Percentiles rank a stretch among this genome's conserved stretches.
phyloP scores from a whole-genome alignment of 2,888 invertebrate genomes.

The Marronus borbonicus region DNA sequence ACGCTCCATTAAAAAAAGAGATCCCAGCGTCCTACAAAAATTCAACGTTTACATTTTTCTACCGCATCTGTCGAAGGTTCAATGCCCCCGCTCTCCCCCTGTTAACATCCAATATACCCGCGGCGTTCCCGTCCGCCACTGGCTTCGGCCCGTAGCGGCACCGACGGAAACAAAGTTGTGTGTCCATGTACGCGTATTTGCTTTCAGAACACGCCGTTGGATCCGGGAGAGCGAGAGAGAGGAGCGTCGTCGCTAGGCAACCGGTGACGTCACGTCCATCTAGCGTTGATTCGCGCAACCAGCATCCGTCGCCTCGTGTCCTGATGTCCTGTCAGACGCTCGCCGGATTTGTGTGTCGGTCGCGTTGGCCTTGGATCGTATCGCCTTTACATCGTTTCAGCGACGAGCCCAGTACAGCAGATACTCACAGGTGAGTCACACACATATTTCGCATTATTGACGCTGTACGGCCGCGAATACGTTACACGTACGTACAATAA shows the following conservation, averaged over 20 bases:
- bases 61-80: background rate
- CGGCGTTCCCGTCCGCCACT: constrained; percentile 29
- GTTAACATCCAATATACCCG: background rate
- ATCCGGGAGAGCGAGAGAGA: constrained; percentile 36
- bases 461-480: background rate
- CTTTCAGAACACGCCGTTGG: constrained; percentile 56
- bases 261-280: constrained; percentile 60
- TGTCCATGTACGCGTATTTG: constrained; percentile 49
- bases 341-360: constrained; percentile 33
- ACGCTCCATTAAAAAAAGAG: background rate
- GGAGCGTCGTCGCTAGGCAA: constrained; percentile 57
- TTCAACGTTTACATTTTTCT: constrained; percentile 9
- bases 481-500: background rate
- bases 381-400: background rate
- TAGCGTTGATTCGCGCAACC: constrained; percentile 58
- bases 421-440: constrained; percentile 24
- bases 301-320: constrained; percentile 52
- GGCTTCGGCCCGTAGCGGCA: background rate
- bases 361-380: constrained; percentile 44
- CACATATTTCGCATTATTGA: constrained; percentile 22
- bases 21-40: background rate
- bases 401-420: background rate
- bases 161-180: constrained; percentile 13
- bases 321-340: constrained; percentile 48
- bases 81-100: background rate